These are phyloP conservation scores for Arion vulgaris DNA, from an alignment of 1,140 invertebrate genomes.

Conservation along the genomic window DNA sequence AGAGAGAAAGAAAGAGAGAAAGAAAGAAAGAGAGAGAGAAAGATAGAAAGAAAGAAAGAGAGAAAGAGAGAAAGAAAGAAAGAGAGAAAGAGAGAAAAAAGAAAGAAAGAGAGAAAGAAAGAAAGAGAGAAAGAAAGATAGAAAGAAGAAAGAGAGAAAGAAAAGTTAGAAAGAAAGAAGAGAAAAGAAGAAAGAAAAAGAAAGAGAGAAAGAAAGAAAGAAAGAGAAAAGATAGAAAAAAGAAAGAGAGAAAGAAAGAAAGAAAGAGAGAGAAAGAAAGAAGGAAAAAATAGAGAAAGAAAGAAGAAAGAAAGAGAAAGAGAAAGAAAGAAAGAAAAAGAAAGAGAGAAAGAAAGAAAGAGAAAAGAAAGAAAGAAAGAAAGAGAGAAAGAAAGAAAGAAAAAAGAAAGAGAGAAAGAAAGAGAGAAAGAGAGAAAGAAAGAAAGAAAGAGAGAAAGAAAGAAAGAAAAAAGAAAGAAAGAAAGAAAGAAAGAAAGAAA, in stretches of 20 bases:
- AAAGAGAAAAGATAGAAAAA: no score
- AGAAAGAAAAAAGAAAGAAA: no score
- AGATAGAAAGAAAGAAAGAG: background rate
- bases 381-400: no score
- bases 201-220: conserved; percentile 20
- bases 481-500: no score
- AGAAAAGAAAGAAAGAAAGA: no score
- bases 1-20: background rate
- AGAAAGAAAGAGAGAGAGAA: background rate
- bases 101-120: conserved; percentile 3
- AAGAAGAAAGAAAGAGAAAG: no score
- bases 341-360: no score
- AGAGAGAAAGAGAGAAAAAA: conserved; percentile 11
- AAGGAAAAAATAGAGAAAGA: background rate
- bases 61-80: conserved; percentile 11
- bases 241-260: conserved; percentile 14
- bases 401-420: background rate
- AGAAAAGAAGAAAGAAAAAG: conserved; percentile 13
- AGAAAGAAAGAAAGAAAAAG: no score
- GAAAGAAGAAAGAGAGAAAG: background rate
- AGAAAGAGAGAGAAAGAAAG: conserved; percentile 10
- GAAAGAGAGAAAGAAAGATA: background rate
- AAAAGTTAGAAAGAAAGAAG: background rate
- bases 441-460: background rate
- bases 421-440: background rate